Evolutionary conservation across 2,113 vertebrate species (phyloP).

Genomic region (Chascanopsetta lugubris): DNA sequence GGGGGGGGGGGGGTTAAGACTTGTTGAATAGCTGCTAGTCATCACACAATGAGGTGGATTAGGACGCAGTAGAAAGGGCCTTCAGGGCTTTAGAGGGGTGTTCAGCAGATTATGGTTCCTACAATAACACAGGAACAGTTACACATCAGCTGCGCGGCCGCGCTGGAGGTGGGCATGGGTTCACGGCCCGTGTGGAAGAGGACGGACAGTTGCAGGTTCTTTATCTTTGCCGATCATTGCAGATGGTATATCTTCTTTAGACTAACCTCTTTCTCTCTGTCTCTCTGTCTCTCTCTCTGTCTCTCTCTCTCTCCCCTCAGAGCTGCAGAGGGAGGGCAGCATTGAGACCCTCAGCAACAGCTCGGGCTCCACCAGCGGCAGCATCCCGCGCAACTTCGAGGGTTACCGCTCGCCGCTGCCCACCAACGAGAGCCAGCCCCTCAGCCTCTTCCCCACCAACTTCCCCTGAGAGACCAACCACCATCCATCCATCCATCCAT

Average conservation of each 20-base stretch:
- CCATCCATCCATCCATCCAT: conserved; percentile 8
- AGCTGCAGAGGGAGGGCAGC: conserved; percentile 98
- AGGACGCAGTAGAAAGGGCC: conserved; percentile 68
- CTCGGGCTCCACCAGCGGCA: conserved; percentile 97
- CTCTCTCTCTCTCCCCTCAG: conserved; percentile 71
- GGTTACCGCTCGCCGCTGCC: conserved; percentile 95
- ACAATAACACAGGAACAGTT: conserved; percentile 62
- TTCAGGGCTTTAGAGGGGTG: conserved; percentile 69
- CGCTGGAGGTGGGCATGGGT: conserved; percentile 12
- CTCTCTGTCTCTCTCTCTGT: background rate
- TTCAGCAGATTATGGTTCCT: conserved; percentile 71
- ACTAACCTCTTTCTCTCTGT: background rate
- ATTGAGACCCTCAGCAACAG: conserved; percentile 99
- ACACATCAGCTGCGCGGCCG: conserved; percentile 49
- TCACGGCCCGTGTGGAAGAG: background rate
- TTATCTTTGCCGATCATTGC: no score
- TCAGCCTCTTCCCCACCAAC: conserved; percentile 94
- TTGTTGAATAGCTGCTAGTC: conserved; percentile 69
- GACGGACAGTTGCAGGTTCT: no score
- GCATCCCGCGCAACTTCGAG: conserved; percentile 96
- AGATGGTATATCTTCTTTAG: no score
- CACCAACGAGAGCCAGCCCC: conserved; percentile 95
- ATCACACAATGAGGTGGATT: conserved; percentile 78
- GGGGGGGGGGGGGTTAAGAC: conserved; percentile 75
- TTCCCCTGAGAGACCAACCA: conserved; percentile 81